Conservation (phyloP, 2,888 invertebrate species). For the Sialis fuliginosa region DNA sequence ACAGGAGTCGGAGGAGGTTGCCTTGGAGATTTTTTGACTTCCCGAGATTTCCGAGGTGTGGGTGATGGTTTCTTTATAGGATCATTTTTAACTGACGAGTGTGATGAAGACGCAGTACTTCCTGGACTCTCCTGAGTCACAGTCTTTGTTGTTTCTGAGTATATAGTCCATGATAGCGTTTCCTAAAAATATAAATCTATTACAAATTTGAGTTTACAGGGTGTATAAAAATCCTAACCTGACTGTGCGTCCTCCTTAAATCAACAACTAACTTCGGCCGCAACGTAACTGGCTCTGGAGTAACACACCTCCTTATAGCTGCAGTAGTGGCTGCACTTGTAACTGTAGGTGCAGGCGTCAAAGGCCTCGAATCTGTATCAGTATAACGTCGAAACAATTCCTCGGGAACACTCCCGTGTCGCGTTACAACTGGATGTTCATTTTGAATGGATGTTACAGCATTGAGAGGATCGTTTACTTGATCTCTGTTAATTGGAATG, state of each 20-base stretch:
- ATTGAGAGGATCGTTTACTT: background rate
- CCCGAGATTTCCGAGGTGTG: no score
- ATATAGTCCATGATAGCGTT: constrained; percentile 31
- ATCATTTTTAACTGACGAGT: constrained; percentile 1
- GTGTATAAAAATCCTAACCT: constrained; percentile 22
- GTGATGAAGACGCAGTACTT: constrained; percentile 4
- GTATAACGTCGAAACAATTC: constrained; percentile 62
- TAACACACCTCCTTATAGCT: constrained; percentile 42
- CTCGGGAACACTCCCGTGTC: constrained; percentile 33
- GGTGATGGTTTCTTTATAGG: background rate
- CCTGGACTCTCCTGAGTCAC: constrained; percentile 6
- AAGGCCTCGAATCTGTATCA: constrained; percentile 67
- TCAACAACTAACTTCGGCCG: constrained; percentile 57
- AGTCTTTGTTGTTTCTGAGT: constrained; percentile 25
- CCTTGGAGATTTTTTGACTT: no score
- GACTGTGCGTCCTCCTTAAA: constrained; percentile 46
- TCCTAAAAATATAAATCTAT: constrained; percentile 18
- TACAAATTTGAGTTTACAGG: background rate
- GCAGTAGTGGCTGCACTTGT: constrained; percentile 56
- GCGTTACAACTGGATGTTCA: constrained; percentile 2
- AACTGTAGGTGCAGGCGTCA: constrained; percentile 63
- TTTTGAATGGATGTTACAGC: background rate
- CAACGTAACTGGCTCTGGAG: constrained; percentile 45
- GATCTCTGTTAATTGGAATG: background rate
- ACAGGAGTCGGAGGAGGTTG: no score